A percentile compares a stretch with the other conserved stretches of the same genome.
Conservation (phyloP, 2,888 invertebrate genomes). For the Drosophila lacicola region DNA sequence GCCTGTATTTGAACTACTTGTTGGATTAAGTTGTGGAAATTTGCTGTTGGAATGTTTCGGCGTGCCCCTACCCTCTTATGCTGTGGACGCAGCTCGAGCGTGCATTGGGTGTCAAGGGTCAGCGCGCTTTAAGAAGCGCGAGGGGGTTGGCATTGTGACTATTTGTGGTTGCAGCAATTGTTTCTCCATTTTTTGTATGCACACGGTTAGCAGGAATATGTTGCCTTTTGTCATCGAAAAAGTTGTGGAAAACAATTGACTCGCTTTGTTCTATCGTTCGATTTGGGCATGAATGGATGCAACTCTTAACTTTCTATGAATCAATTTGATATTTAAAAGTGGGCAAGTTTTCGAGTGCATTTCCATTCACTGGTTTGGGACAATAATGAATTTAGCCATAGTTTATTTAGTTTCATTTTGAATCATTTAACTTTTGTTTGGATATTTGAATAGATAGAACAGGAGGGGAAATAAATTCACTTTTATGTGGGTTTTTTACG, state of each 20-base stretch:
- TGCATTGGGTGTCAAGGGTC: conserved; percentile 68
- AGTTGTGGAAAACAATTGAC: conserved; percentile 20
- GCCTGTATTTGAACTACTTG: conserved; percentile 43
- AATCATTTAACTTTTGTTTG: not conserved
- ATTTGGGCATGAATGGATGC: conserved; percentile 7
- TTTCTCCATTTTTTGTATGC: conserved; percentile 5
- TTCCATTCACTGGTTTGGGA: conserved; percentile 23
- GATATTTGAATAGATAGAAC: too few species aligned
- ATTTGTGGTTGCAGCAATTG: conserved; percentile 33
- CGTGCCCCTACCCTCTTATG: not conserved
- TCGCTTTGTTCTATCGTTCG: conserved; percentile 25
- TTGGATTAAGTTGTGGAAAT: conserved; percentile 39
- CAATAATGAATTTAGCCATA: not conserved
- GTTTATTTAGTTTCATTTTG: not conserved
- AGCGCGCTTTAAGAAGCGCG: conserved; percentile 42
- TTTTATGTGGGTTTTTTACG: not conserved
- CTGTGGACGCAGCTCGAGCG: conserved; percentile 4
- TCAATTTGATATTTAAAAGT: conserved; percentile 5
- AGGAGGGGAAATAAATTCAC: not conserved
- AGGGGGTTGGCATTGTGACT: conserved; percentile 33
- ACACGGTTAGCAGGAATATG: conserved; percentile 18
- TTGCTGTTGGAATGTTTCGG: not conserved
- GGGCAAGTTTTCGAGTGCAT: conserved; percentile 11
- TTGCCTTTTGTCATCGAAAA: conserved; percentile 39
- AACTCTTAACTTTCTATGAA: not conserved